A percentile compares a stretch with the other conserved stretches of the same genome.
These are phyloP conservation scores for Arctopsyche grandis DNA, from an alignment of 1,140 invertebrate species.

Conservation along the genomic window DNA sequence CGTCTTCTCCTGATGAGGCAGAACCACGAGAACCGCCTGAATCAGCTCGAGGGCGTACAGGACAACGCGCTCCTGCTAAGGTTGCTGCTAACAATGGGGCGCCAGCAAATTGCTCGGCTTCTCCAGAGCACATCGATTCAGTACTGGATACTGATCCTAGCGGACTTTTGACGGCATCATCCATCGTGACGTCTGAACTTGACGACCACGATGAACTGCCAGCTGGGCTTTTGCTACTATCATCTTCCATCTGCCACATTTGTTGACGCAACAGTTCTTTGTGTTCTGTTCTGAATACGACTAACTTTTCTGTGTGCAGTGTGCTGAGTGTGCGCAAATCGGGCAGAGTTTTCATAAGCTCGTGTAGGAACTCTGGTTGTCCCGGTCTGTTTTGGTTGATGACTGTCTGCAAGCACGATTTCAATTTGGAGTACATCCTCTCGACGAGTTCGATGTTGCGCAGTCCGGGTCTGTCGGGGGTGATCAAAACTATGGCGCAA, in stretches of 20 bases:
- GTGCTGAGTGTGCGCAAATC: constrained; percentile 95
- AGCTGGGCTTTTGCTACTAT: constrained; percentile 68
- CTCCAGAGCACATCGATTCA: constrained; percentile 75
- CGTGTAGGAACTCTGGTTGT: constrained; percentile 81
- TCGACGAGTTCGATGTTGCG: constrained; percentile 92
- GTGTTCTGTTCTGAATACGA: constrained; percentile 91
- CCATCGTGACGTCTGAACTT: constrained; percentile 73
- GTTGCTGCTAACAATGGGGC: constrained; percentile 82
- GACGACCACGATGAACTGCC: constrained; percentile 74
- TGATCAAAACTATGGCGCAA: constrained; percentile 94
- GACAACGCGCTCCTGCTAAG: constrained; percentile 72
- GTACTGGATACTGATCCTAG: constrained; percentile 87
- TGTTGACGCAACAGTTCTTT: constrained; percentile 81
- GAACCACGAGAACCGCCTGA: constrained; percentile 70
- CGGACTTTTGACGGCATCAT: constrained; percentile 84
- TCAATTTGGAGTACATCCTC: constrained; percentile 90
- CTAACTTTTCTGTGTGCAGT: constrained; percentile 93
- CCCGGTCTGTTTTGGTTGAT: constrained; percentile 86
- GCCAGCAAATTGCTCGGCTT: constrained; percentile 72
- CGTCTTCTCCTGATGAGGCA: constrained; percentile 80
- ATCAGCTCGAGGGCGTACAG: constrained; percentile 77
- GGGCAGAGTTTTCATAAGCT: constrained; percentile 93
- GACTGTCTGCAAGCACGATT: constrained; percentile 86
- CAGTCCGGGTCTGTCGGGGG: constrained; percentile 91
- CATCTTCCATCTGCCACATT: constrained; percentile 74